A percentile compares a stretch with the other conserved stretches of the same genome.
Conservation (phyloP, 2,113 vertebrate species). For the Aphyosemion australe region DNA sequence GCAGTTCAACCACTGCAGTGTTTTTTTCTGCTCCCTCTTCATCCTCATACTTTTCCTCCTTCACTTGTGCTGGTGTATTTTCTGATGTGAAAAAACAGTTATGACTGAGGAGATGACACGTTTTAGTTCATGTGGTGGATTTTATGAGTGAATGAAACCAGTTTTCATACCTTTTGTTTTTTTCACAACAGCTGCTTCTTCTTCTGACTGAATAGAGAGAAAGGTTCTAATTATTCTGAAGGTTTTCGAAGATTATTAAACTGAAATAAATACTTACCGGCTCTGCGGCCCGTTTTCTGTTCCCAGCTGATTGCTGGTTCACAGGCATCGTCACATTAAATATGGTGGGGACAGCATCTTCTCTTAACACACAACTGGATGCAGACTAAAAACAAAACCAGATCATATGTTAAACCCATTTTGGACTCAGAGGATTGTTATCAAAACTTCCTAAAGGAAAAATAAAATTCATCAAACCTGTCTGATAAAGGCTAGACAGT, state of each 20-base stretch:
- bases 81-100: neutral
- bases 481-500: too few species aligned
- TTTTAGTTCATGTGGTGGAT: neutral
- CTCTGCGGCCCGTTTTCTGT: slow-evolving; percentile 90
- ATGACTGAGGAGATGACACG: too few species aligned
- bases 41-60: too few species aligned
- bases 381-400: slow-evolving; percentile 80
- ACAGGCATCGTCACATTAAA: slow-evolving; percentile 88
- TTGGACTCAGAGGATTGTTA: too few species aligned
- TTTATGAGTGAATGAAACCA: neutral
- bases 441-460: too few species aligned
- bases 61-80: too few species aligned
- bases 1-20: slow-evolving; percentile 21
- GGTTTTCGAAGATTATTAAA: neutral
- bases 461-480: too few species aligned
- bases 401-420: neutral
- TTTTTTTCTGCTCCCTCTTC: slow-evolving; percentile 26
- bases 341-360: slow-evolving; percentile 95
- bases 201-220: slow-evolving; percentile 82
- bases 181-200: slow-evolving; percentile 87
- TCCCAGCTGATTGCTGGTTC: slow-evolving; percentile 86
- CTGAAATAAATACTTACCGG: slow-evolving; percentile 78
- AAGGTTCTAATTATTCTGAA: neutral
- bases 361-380: slow-evolving; percentile 85
- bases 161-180: slow-evolving; percentile 87